A percentile compares a stretch with the other conserved stretches of the same genome.
These are phyloP conservation scores for Acanthornis magna DNA, from an alignment of 2,797 vertebrate genomes.

Conservation along the genomic window DNA sequence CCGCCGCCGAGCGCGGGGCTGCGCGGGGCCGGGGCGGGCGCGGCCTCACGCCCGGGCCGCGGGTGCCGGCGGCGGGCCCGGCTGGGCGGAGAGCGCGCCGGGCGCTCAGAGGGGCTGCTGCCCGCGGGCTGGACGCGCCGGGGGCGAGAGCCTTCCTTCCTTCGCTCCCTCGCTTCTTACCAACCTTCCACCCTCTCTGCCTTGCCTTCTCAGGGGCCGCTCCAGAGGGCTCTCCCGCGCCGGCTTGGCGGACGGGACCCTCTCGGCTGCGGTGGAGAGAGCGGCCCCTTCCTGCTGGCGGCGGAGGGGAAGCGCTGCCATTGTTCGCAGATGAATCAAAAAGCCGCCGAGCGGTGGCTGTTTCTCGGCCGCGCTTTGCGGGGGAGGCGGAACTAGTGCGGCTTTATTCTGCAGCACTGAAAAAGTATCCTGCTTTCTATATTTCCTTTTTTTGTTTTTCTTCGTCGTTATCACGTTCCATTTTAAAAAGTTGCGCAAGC, in stretches of 20 bases:
- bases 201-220: background rate
- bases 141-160: background rate
- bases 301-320: background rate
- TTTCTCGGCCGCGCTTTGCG: background rate
- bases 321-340: conserved; percentile 15
- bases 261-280: background rate
- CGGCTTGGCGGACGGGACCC: background rate
- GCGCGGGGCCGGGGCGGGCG: background rate
- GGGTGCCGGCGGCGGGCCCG: background rate
- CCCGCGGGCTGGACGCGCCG: background rate
- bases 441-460: accelerated
- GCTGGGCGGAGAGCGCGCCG: background rate
- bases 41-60: background rate
- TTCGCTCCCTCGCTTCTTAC: background rate
- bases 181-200: background rate
- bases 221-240: background rate
- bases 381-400: background rate
- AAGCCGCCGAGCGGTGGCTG: background rate
- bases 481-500: background rate
- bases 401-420: background rate
- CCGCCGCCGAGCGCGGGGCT: conserved; percentile 1
- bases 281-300: background rate
- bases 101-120: background rate
- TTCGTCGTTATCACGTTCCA: accelerated
- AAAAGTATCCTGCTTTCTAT: background rate